These are phyloP conservation scores for Phorcus lineatus DNA, from an alignment of 2,888 invertebrate genomes.

Conservation along the genomic window DNA sequence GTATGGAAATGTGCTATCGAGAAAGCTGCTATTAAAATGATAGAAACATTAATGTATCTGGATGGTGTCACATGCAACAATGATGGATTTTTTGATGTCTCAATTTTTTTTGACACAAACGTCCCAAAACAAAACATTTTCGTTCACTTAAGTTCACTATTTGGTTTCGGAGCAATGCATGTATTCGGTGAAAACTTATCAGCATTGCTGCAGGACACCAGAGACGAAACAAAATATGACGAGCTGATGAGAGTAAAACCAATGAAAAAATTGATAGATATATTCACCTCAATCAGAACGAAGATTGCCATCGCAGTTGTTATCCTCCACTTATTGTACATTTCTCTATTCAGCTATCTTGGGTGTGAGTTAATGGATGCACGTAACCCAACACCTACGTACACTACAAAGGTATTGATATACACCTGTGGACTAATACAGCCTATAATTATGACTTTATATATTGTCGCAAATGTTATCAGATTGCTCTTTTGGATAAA, in stretches of 20 bases:
- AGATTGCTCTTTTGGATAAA: not conserved
- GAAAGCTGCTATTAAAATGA: no score
- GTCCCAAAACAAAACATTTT: no score
- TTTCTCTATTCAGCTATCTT: slow-evolving; percentile 58
- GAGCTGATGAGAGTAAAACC: slow-evolving; percentile 62
- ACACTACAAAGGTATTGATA: slow-evolving; percentile 24
- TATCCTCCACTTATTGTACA: slow-evolving; percentile 64
- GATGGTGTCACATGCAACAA: no score
- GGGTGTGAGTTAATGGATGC: slow-evolving; percentile 42
- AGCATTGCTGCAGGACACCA: not conserved
- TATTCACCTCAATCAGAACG: slow-evolving; percentile 60
- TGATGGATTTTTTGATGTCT: no score
- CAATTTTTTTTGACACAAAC: no score
- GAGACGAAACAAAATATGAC: not conserved
- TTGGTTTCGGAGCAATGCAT: no score
- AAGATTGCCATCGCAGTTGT: slow-evolving; percentile 59
- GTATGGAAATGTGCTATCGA: no score
- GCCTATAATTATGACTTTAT: not conserved
- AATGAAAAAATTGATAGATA: slow-evolving; percentile 53
- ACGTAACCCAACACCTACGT: slow-evolving; percentile 37
- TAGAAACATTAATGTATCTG: no score
- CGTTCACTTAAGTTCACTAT: no score
- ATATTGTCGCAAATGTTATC: not conserved
- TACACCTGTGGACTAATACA: not conserved
- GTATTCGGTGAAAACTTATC: no score